Percentiles rank a stretch among this genome's conserved stretches.
Evolutionary conservation across 2,113 vertebrate species (phyloP).

Genomic region (Trachemys scripta): DNA sequence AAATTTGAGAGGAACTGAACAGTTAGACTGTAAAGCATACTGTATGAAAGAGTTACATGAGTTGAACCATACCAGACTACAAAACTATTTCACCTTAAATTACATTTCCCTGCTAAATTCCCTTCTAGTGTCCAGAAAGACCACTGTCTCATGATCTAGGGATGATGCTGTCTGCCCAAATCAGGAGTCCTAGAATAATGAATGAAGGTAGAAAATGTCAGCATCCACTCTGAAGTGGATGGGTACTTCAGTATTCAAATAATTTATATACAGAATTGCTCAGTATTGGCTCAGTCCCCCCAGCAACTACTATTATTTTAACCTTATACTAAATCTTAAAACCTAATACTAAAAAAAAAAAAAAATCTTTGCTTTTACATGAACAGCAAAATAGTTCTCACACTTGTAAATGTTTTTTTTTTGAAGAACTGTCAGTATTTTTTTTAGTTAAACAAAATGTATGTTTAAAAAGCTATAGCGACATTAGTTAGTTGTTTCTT

Average conservation of each 20-base stretch:
- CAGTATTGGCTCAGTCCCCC: background rate
- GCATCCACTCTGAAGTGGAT: too few species aligned
- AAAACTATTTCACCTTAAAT: background rate
- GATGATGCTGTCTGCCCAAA: background rate
- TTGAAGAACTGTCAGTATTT: too few species aligned
- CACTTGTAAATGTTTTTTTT: too few species aligned
- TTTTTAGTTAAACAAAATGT: too few species aligned
- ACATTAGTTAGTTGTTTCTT: background rate
- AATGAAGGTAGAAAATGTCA: background rate
- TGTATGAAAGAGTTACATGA: fast-evolving
- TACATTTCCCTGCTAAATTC: background rate
- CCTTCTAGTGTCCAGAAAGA: background rate
- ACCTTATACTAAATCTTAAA: too few species aligned
- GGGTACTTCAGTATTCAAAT: too few species aligned
- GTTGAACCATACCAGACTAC: background rate
- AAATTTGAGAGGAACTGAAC: background rate
- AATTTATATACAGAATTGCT: too few species aligned
- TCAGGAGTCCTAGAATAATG: background rate
- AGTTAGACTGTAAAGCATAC: background rate
- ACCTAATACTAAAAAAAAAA: too few species aligned
- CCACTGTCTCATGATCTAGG: background rate
- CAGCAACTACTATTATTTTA: background rate
- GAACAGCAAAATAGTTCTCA: too few species aligned
- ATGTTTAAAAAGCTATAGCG: background rate
- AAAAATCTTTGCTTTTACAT: too few species aligned